phyloP scores from a whole-genome alignment of 2,888 invertebrate species.

The Phania funesta region DNA sequence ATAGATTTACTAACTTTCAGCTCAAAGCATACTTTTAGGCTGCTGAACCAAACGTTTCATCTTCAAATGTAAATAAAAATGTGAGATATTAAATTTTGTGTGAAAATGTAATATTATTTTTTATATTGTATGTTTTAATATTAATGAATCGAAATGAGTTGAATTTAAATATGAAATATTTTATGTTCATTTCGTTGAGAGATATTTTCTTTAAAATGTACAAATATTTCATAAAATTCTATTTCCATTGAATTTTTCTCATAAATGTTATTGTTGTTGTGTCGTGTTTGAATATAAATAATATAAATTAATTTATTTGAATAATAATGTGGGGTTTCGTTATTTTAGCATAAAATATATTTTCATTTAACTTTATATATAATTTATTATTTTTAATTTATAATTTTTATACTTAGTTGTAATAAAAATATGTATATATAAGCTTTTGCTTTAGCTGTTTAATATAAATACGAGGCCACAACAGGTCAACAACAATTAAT shows the following conservation, averaged over 20 bases:
- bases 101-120: neutral
- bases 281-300: slow-evolving; percentile 41
- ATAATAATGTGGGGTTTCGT: neutral
- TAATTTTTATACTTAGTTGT: slow-evolving; percentile 8
- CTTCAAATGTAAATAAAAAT: neutral
- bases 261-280: slow-evolving; percentile 57
- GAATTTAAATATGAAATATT: neutral
- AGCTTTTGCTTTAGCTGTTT: slow-evolving; percentile 45
- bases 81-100: neutral
- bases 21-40: neutral
- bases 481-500: slow-evolving; percentile 48
- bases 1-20: neutral
- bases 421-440: slow-evolving; percentile 23
- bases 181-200: neutral
- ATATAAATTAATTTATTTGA: slow-evolving; percentile 3
- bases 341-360: slow-evolving; percentile 13
- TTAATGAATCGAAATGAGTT: neutral
- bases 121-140: neutral
- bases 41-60: neutral
- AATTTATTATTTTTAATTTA: neutral
- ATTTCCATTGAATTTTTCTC: neutral
- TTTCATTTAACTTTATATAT: neutral
- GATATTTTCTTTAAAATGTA: neutral
- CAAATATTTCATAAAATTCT: neutral
- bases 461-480: slow-evolving; percentile 24